Evolutionary conservation across 2,888 invertebrate species (phyloP).

Genomic region (Trichacis sp.): DNA sequence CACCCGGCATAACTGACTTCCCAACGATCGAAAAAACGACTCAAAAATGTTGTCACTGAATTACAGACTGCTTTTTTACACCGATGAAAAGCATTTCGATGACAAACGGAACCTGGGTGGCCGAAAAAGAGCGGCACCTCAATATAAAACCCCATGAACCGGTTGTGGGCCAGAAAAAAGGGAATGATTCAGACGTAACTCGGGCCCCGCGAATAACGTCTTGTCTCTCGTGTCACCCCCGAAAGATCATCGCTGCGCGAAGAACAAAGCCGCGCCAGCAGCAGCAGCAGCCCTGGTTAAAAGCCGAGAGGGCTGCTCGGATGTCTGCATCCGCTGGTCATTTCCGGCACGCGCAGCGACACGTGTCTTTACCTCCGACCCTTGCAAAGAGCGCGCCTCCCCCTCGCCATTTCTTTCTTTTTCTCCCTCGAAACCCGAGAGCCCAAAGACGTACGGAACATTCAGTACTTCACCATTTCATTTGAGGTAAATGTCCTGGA

Average conservation of each 20-base stretch:
- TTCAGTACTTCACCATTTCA: too few relatives aligned
- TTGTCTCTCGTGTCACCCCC: slow-evolving; percentile 42
- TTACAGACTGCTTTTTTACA: too few relatives aligned
- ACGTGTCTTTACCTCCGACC: slow-evolving; percentile 55
- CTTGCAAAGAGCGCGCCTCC: slow-evolving; percentile 35
- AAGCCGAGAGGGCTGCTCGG: slow-evolving; percentile 56
- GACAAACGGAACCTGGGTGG: too few relatives aligned
- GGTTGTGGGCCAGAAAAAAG: slow-evolving; percentile 10
- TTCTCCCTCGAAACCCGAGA: slow-evolving; percentile 22
- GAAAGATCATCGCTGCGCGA: slow-evolving; percentile 49
- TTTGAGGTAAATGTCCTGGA: too few relatives aligned
- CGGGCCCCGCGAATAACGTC: slow-evolving; percentile 34
- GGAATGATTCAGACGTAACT: slow-evolving; percentile 7
- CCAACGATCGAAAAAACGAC: too few relatives aligned
- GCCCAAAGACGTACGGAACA: too few relatives aligned
- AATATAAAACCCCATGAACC: slow-evolving; percentile 5
- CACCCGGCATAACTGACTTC: too few relatives aligned
- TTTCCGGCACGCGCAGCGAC: slow-evolving; percentile 68
- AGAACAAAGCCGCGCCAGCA: slow-evolving; percentile 50
- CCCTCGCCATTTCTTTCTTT: slow-evolving; percentile 33
- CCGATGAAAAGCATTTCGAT: too few relatives aligned
- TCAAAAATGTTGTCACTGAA: too few relatives aligned
- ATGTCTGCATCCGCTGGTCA: slow-evolving; percentile 68
- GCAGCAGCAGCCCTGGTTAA: slow-evolving; percentile 24
- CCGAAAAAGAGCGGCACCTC: neutral